Base-by-base conservation (phyloP, 2,888 invertebrate genomes). In the Drosophila melanocephala region DNA sequence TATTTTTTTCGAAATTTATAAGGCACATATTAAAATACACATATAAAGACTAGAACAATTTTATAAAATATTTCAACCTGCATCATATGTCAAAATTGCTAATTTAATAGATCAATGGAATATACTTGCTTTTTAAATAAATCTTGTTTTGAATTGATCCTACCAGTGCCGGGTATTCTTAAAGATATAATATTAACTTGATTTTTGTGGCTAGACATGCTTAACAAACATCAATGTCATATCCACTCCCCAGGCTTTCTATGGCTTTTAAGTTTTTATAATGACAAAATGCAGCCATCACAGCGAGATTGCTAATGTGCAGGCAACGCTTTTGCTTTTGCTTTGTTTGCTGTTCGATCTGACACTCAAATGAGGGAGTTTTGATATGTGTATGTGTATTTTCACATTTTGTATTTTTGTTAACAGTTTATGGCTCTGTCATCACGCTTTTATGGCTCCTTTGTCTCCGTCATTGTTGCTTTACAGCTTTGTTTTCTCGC, bases 351-450 rank as follows among this genome's bases (percentile, higher is more conserved):
- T 32, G 26, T 63, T 76, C 57, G 62, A 66, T 71, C 32, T 35
- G 39, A 22, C 26, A 53, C 28, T 50, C 42, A 30, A 33, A 30
- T 62, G 22, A n/a, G 39, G 42, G 30, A 33, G n/a, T 57, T n/a
- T 12, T 56, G 26, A 33, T 53, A 12, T 16, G 10, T 47, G n/a
- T 10, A 19, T 53, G 32, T 39, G 33, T 53, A 30, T 53, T 62
- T 66, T n/a, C 53, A 47, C 56, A 64, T 76, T 72, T 39, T 64
- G 37, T 76, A 75, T 62, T 75, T 71, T 67, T 64, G 58, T 64
- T 64, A 83, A 79, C 61, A 69, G 58, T 66, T 68, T 72, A 77
- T 82, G 77, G 67, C 74, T 75, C 87, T 89, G 84, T 82, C 75
- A 81, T 77, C 62, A 68, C 42, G 64, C 71, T 73, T 81, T 81